Evolutionary conservation across 2,113 vertebrate genomes (phyloP), one percentile per base, ranked within the genome.

Genomic region (Gadus chalcogrammus): DNA sequence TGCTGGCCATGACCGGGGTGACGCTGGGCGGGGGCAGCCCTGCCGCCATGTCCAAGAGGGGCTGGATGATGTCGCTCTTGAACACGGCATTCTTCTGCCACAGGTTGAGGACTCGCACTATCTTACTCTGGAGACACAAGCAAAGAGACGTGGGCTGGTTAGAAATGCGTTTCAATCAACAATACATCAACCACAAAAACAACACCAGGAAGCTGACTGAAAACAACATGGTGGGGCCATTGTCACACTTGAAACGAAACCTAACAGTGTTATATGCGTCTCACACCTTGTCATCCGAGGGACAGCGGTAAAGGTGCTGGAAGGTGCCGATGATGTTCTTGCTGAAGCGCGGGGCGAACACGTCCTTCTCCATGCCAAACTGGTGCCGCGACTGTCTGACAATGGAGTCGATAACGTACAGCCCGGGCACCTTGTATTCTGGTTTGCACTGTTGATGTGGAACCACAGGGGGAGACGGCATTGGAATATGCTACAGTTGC

Each of bases 61-160:
- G 97, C 84, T 99, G 97, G 75, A 99, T 98, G 84, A 99, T 98
- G 92, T 99, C 97, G 80, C 97, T 99, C 88, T 97, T 99, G 83
- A 99, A 99, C 18, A 99, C 97, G 0, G 92, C 95, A 82, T 99
- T 99, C 91, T 99, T 99, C 89, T 99, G 97, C 97, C 97, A 99
- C 20, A 99, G 91, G 81, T 99, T 99, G 64, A 99, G 91, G 15
- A 99, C 97, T 86, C 97, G 89, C 72, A 99, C 97, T 61, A 99
- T 98, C 90, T 98, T 99, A 90, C 97, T 99, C 97, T 99, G 87
- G 31, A 88, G 69, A 71, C 74, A 79, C 1, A 0, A 63, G 17
- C 6, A 82, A 82, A 6, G 42, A 84, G 80, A 74, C 4, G 55
- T 1, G 70, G 16, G 20, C 15, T 42, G 15, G 3, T 12, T 59